These are phyloP conservation scores for Myodes glareolus DNA, from an alignment of 2,113 vertebrate species.

Conservation along the genomic window DNA sequence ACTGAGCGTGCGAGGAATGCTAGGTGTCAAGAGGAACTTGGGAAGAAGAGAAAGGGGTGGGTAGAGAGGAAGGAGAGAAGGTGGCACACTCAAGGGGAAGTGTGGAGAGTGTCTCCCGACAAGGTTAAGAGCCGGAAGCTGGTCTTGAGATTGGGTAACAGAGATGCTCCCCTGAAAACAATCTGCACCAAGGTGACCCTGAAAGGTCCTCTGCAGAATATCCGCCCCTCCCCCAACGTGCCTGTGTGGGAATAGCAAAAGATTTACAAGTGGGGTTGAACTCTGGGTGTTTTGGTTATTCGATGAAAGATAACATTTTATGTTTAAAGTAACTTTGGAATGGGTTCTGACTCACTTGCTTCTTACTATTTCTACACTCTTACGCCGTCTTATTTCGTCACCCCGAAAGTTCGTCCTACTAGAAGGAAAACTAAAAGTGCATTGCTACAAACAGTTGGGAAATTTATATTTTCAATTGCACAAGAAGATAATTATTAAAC, in stretches of 20 bases:
- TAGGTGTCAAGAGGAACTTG: neutral
- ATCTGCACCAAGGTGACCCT: neutral
- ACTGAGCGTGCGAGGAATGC: neutral
- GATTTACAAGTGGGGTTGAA: neutral
- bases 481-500: neutral
- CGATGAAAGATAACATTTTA: neutral
- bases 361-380: neutral
- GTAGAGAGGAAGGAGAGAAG: neutral
- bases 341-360: neutral
- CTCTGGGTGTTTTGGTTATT: neutral
- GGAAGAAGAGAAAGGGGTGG: accelerated
- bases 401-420: neutral
- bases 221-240: neutral
- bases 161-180: neutral
- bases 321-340: neutral
- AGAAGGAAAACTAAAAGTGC: neutral
- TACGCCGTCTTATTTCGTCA: neutral
- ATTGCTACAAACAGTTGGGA: neutral
- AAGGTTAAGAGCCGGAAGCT: slow-evolving; percentile 41
- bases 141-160: neutral
- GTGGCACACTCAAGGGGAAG: neutral
- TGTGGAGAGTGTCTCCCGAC: neutral
- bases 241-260: neutral
- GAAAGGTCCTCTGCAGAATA: neutral
- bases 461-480: neutral